Evolutionary conservation across 2,113 vertebrate genomes (phyloP), one percentile per base, ranked within the genome.

Genomic region (Nycticorax nycticorax): DNA sequence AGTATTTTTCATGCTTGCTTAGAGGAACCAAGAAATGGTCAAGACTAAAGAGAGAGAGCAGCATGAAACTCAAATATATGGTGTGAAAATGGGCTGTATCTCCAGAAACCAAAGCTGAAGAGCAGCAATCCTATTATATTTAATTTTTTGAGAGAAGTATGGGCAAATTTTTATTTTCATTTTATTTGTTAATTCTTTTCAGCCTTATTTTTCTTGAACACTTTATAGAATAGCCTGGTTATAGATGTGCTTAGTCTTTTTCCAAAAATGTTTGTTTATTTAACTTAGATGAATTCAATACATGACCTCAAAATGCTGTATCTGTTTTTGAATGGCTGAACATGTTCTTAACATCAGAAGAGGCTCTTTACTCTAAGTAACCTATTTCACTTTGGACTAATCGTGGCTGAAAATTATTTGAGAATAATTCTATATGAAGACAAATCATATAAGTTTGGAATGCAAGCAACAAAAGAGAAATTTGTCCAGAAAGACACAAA

Each of bases 51-150:
- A 37, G 27, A 23, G 24, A 60, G 11, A 69, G 14, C 56, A 60
- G 3, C 23, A 6, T 75, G 0, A 8, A 14, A 71, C 33, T 55
- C 45, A 21, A 60, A 71, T 16, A 52, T 9, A 3, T 0, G 1
- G 8, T 71, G 41, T 47, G 14, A 67, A 66, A 75, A 66, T 32
- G 35, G 4, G 7, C 20, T 71, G 1, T 57, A 55, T 55, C n/a
- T 57, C n/a, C 39, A 66, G 60, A 53, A 80, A 43, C 15, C 17
- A 33, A 55, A 77, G 43, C n/a, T 37, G 22, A 78, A 55, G 35
- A 82, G 37, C 8, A 48, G 66, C 57, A 78, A 74, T 68, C 9
- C 22, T n/a, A 8, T 48, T 59, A 19, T 60, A 53, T 77, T 50
- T 23, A 17, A 23, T 47, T 37, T 63, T 85, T 32, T 45, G 14